Evolutionary conservation across 2,797 vertebrate species (phyloP), one percentile per base, ranked within the genome.

Genomic region (Kryptopterus vitreolus): DNA sequence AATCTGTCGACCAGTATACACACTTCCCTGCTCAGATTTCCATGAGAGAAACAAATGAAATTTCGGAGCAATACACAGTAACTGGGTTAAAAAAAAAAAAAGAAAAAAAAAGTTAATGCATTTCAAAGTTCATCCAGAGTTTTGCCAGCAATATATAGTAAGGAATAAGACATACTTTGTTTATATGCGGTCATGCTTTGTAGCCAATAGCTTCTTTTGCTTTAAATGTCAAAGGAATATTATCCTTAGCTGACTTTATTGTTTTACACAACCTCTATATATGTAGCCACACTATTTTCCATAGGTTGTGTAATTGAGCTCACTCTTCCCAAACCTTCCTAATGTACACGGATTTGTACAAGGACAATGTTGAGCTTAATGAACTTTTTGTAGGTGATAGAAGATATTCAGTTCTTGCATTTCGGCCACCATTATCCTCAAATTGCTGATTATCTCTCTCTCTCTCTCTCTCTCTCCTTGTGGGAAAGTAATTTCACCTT

Each of bases 401-500:
- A 58, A 80, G 62, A 78, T 55, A 26, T 78, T 46, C 62, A 68
- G 66, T 70, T 77, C 50, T 53, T 71, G 62, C 11, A 66, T 80
- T 38, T 33, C 35, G 78, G 61, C 74, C 74, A 78, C 69, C 65
- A 73, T 78, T 80, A 84, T 83, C 82, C 82, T 73, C 24, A 83
- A 77, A 82, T 82, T 70, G 65, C 38, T 86, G 75, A 76, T 81
- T 76, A 83, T 50, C 71, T 66, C 24, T 78, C 5, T 58, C 62
- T 84, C 77, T n/a, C n/a, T n/a, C n/a, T 50, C 71, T 66, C 24
- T 78, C 5, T 58, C 62, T 84, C 77, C 77, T 76, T 57, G n/a
- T 58, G 81, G 74, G 82, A 82, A 71, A 57, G n/a, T 71, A 80
- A 83, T 85, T 86, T 87, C 66, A 79, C 61, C 63, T 52, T 66